These are phyloP conservation scores for Acleris cristana DNA, from an alignment of 2,888 invertebrate species.

Conservation along the genomic window DNA sequence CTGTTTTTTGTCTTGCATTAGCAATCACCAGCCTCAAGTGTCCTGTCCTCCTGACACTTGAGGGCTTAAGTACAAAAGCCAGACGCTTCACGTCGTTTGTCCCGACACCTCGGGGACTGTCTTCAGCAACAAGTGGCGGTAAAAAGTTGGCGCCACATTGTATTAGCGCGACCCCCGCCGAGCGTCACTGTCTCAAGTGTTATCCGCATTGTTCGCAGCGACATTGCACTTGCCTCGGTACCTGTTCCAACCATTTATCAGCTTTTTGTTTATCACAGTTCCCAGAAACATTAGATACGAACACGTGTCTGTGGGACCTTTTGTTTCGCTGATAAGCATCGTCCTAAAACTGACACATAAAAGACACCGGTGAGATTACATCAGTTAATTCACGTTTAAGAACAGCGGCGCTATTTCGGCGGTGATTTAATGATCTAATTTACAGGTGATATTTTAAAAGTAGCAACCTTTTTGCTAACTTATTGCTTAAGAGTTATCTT, in stretches of 20 bases:
- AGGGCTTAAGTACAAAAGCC: conserved; percentile 71
- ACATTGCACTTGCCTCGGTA: conserved; percentile 65
- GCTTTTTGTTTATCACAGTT: conserved; percentile 57
- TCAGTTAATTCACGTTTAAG: conserved; percentile 24
- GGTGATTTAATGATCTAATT: conserved; percentile 35
- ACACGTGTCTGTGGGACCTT: conserved; percentile 58
- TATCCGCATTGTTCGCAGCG: conserved; percentile 60
- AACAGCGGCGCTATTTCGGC: conserved; percentile 22
- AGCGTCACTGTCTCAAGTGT: conserved; percentile 62
- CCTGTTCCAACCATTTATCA: conserved; percentile 55
- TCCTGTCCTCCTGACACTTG: conserved; percentile 53
- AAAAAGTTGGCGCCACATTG: conserved; percentile 79
- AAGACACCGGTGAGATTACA: conserved; percentile 47
- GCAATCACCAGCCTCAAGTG: conserved; percentile 47
- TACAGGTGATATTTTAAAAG: conserved; percentile 30
- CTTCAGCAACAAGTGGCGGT: conserved; percentile 51
- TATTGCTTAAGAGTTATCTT: conserved; percentile 27
- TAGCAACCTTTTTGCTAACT: conserved; percentile 23
- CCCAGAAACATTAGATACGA: conserved; percentile 61
- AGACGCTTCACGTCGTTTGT: conserved; percentile 78
- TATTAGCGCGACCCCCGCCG: conserved; percentile 59
- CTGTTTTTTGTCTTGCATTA: conserved; percentile 45
- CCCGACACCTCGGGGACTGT: conserved; percentile 66
- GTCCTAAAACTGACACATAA: conserved; percentile 51
- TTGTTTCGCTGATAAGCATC: conserved; percentile 53